phyloP scores from a whole-genome alignment of 2,113 vertebrate species.

The Chrysochloris asiatica region DNA sequence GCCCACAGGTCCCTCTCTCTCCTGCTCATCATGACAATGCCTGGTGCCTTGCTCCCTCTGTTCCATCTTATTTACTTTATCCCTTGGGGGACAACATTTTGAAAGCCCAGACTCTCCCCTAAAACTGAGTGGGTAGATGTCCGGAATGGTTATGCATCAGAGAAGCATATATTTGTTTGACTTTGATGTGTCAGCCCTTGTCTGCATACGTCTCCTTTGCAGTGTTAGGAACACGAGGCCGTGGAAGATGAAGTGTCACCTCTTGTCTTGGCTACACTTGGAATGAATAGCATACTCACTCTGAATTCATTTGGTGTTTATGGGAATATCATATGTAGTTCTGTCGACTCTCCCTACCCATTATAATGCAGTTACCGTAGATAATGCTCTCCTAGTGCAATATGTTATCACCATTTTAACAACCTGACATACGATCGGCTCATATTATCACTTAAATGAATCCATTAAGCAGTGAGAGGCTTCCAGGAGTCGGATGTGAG shows the following conservation, averaged over 20 bases:
- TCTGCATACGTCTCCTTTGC: slow-evolving; percentile 17
- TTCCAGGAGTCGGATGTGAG: slow-evolving; percentile 66
- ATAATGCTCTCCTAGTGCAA: slow-evolving; percentile 67
- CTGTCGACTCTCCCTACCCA: slow-evolving; percentile 45
- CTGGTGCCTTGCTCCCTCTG: neutral
- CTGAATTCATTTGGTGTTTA: neutral
- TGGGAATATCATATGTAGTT: slow-evolving; percentile 46
- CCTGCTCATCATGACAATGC: neutral
- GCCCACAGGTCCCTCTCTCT: accelerated
- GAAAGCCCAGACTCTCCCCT: neutral
- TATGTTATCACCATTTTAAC: slow-evolving; percentile 79
- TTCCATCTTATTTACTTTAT: neutral
- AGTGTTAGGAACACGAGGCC: neutral
- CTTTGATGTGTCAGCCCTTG: slow-evolving; percentile 56
- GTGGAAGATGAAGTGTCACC: neutral
- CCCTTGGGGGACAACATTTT: neutral
- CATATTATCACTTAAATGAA: slow-evolving; percentile 78
- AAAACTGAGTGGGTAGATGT: neutral
- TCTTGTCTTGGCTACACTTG: neutral
- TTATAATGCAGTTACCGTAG: slow-evolving; percentile 49
- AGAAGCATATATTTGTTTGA: slow-evolving; percentile 47
- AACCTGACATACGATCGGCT: slow-evolving; percentile 78
- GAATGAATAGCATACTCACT: accelerated
- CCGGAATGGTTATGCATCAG: neutral
- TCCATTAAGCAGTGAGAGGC: slow-evolving; percentile 74